These are phyloP conservation scores for Iselma pallidipennis DNA, from an alignment of 2,888 invertebrate genomes.

Conservation along the genomic window DNA sequence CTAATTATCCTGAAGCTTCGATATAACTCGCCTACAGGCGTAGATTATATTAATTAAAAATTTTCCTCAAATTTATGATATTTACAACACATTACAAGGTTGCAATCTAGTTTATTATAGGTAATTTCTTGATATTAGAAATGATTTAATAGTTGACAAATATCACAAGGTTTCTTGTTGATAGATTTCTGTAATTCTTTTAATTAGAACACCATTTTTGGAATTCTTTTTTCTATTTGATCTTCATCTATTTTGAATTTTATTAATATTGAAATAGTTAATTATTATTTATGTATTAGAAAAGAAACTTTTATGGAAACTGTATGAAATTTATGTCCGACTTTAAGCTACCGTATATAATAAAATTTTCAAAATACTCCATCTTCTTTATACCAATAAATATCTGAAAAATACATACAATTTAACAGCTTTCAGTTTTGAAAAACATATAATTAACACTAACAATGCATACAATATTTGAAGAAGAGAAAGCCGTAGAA, in stretches of 20 bases:
- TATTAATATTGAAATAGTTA: no score
- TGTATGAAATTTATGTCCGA: no score
- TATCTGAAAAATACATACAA: background rate
- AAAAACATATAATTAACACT: background rate
- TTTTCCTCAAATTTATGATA: background rate
- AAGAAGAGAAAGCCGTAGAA: slow-evolving; percentile 1
- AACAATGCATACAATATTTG: slow-evolving; percentile 3
- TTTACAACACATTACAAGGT: background rate
- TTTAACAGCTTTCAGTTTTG: slow-evolving; percentile 5
- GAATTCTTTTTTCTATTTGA: no score
- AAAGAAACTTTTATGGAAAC: no score
- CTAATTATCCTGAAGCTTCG: background rate
- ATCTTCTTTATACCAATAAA: background rate
- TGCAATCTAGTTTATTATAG: background rate
- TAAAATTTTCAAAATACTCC: background rate
- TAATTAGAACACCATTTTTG: no score
- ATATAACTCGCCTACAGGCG: background rate
- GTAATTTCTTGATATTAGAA: no score
- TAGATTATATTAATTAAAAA: background rate
- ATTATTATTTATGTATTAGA: no score
- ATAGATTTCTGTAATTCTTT: no score
- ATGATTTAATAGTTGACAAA: no score
- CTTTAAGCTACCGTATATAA: no score
- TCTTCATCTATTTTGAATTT: no score
- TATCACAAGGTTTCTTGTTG: no score